Conservation (phyloP, 2,888 invertebrate species). For the Liopterus haemorrhoidalis region DNA sequence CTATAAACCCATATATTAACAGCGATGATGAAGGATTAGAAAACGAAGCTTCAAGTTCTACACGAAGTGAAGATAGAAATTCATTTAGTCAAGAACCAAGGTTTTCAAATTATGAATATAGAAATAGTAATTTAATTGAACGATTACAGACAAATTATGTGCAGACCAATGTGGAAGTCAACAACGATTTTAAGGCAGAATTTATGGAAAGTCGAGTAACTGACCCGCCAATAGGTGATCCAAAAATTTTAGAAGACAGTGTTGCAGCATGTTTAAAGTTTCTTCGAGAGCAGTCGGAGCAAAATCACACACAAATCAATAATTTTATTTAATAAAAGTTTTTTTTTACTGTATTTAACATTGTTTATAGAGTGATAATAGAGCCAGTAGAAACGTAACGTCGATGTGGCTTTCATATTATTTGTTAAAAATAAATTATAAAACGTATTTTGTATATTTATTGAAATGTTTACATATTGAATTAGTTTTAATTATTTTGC, state of each 20-base stretch:
- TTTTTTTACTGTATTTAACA: no score
- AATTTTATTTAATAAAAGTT: no score
- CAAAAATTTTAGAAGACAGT: slow-evolving; percentile 45
- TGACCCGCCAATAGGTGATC: slow-evolving; percentile 59
- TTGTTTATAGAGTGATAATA: no score
- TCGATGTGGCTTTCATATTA: no score
- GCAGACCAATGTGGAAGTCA: slow-evolving; percentile 11
- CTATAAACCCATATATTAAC: slow-evolving; percentile 29
- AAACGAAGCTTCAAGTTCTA: slow-evolving; percentile 30
- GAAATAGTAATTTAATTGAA: no score
- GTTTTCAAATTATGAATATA: slow-evolving; percentile 11
- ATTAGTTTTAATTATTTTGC: no score
- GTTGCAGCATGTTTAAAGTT: slow-evolving; percentile 53
- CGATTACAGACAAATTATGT: no score
- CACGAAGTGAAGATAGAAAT: slow-evolving; percentile 33
- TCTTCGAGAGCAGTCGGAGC: slow-evolving; percentile 51
- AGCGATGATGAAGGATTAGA: slow-evolving; percentile 17
- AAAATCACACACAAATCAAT: no score
- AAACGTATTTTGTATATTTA: no score
- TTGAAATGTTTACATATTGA: no score
- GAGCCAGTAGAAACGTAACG: no score
- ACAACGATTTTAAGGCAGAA: slow-evolving; percentile 29
- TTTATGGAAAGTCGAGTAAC: slow-evolving; percentile 58
- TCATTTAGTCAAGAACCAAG: slow-evolving; percentile 27
- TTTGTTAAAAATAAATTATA: no score